Base-by-base conservation (phyloP, 2,797 vertebrate species). In the Synanceia verrucosa region DNA sequence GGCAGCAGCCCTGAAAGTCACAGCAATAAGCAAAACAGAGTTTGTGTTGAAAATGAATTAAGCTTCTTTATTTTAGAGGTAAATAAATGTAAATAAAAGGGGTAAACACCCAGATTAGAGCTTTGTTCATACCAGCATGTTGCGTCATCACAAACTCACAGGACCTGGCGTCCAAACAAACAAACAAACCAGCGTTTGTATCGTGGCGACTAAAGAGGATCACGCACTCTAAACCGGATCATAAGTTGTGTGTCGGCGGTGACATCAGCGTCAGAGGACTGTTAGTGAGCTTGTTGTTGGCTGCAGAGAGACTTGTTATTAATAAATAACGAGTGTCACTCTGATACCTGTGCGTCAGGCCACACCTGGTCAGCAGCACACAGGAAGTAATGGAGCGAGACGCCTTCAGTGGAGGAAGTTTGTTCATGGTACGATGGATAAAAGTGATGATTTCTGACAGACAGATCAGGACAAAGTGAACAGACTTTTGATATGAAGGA, bases 271-370 rank as follows among this genome's bases (percentile, higher is more conserved):
- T 12, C 19, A 23, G 33, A 31, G 16, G 26, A 21, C 18, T 6
- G 47, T 44, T 48, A 16, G 48, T 37, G 13, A 52, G 43, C 34
- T 9, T 23, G 51, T 28, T 53, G 46, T 6, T 43, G 66, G 53
- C 33, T 58, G 1, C 47, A 61, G 43, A 24, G 3, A 4, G 62
- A 50, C 23, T 23, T 52, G 58, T 66, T 65, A 59, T 78, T 81
- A 88, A 91, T 91, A 78, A 88, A 60, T 86, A 5, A 92, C 83
- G 79, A 84, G 79, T 3, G 73, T 59, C 72, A 87, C 44, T 2
- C 48, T 81, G 86, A 91, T 75, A 88, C 87, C 58, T 75, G 64
- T 23, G 9, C 19, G 73, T 81, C 59, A 79, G 69, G 24, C 44
- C 70, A 84, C 85, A 78, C 84, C 77, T 81, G 84, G 66, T 74